Conservation (phyloP, 2,113 vertebrate species). For the Rhinoderma darwinii region DNA sequence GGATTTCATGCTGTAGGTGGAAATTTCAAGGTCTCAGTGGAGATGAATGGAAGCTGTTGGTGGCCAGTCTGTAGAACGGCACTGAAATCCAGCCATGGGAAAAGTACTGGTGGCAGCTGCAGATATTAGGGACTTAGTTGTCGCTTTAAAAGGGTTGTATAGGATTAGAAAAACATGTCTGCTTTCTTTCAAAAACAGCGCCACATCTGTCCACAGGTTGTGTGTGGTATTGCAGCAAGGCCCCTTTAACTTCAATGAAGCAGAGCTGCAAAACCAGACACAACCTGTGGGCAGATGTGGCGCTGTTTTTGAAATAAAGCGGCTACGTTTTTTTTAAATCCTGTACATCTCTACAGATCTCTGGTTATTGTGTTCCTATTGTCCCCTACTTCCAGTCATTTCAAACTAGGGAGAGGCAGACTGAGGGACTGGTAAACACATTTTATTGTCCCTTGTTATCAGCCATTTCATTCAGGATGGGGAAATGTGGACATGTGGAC, state of each 20-base stretch:
- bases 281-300: neutral
- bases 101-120: neutral
- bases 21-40: neutral
- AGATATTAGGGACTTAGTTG: neutral
- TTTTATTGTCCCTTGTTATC: too few species aligned
- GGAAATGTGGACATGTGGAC: too few species aligned
- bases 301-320: neutral
- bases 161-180: neutral
- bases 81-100: neutral
- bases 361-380: neutral
- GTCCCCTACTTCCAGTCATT: neutral
- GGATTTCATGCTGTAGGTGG: slow-evolving; percentile 10
- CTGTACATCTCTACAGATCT: neutral
- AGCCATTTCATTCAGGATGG: too few species aligned
- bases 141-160: too few species aligned
- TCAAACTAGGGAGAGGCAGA: too few species aligned
- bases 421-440: too few species aligned
- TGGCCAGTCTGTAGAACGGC: slow-evolving; percentile 1
- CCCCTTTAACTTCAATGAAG: neutral
- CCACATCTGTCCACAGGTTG: neutral
- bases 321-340: neutral
- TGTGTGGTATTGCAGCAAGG: neutral
- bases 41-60: neutral
- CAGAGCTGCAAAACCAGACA: neutral
- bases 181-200: neutral